Evolutionary conservation across 2,888 invertebrate genomes (phyloP).

Genomic region (Synergus umbraculus): DNA sequence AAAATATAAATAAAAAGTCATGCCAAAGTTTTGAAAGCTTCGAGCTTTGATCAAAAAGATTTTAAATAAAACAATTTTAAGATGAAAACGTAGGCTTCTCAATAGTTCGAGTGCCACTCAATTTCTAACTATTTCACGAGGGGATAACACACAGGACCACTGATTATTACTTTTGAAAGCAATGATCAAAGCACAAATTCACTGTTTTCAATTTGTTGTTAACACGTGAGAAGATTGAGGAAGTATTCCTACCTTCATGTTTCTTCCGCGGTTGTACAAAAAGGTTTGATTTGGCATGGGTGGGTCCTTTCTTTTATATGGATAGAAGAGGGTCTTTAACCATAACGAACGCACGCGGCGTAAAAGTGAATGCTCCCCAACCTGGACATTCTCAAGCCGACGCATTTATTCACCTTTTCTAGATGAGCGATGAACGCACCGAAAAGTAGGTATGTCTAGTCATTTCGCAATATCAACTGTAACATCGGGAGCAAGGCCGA

Average conservation of each 20-base stretch:
- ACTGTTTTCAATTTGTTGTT: background rate
- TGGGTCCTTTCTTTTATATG: conserved; percentile 57
- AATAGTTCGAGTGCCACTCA: background rate
- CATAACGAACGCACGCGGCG: conserved; percentile 41
- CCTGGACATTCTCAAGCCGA: conserved; percentile 38
- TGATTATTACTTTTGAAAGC: background rate
- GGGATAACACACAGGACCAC: background rate
- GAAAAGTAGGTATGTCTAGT: background rate
- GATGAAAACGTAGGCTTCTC: background rate
- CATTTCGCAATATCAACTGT: conserved; percentile 59
- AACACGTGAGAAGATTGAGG: background rate
- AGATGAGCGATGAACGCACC: conserved; percentile 47
- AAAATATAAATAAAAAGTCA: background rate
- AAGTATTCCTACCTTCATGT: conserved; percentile 66
- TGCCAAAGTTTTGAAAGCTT: background rate
- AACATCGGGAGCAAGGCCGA: conserved; percentile 69
- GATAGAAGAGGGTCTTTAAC: conserved; percentile 58
- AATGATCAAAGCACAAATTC: background rate
- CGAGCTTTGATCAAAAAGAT: too few relatives aligned
- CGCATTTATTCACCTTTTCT: conserved; percentile 57
- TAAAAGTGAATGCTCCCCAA: conserved; percentile 56
- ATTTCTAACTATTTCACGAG: background rate
- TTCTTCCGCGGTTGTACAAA: conserved; percentile 64
- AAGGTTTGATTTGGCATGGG: conserved; percentile 63
- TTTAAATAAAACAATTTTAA: too few relatives aligned